Evolutionary conservation across 30 jellyfish, hydroid and myxozoan species (phyloP).

Genomic region (Hydractinia echinata): DNA sequence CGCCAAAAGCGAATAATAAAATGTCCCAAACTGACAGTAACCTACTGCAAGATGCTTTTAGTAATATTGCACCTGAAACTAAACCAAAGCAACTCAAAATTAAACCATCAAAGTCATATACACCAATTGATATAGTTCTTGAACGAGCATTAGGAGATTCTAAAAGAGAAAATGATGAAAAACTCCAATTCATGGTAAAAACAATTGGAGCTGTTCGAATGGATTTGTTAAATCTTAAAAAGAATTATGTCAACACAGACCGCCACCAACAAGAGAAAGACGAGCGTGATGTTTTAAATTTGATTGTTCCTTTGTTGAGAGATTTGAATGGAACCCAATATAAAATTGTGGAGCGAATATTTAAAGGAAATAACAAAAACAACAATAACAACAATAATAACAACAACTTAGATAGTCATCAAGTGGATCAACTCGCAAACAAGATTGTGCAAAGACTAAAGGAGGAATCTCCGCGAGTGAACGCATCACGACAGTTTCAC

Average conservation of each 20-base stretch:
- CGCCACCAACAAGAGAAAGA: constrained; percentile 1
- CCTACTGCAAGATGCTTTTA: constrained; percentile 4
- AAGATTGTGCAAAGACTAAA: background rate
- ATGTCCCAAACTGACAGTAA: background rate
- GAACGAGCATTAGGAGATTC: background rate
- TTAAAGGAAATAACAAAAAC: background rate
- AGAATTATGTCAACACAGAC: background rate
- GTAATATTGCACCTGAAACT: background rate
- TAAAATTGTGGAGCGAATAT: background rate
- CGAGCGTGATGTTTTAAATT: background rate
- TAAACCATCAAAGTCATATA: background rate
- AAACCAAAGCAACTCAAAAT: background rate
- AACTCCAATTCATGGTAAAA: constrained; percentile 3
- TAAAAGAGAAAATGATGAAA: constrained; percentile 3
- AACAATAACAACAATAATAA: background rate
- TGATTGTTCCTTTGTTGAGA: constrained; percentile 11
- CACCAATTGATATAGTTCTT: background rate
- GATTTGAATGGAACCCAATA: constrained; percentile 15
- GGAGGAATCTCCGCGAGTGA: background rate
- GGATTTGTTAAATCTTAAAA: constrained; percentile 12
- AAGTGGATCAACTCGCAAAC: background rate
- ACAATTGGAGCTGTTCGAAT: constrained; percentile 14
- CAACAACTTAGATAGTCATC: background rate
- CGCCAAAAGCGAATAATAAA: background rate
- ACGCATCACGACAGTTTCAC: no score